Conservation (phyloP, 2,113 vertebrate genomes). For the Sturnus vulgaris region DNA sequence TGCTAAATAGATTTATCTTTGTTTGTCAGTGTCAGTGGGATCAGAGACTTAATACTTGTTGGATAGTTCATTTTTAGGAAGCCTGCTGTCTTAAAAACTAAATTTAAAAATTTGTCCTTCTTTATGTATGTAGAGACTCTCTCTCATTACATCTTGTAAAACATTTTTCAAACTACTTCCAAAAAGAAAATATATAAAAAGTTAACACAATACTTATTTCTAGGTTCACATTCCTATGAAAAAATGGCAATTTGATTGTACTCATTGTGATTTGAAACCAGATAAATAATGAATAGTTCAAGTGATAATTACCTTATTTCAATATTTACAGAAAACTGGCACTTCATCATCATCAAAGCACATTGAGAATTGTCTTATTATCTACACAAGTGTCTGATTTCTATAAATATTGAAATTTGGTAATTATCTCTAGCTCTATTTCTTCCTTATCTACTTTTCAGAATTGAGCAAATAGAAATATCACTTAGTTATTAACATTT, state of each 20-base stretch:
- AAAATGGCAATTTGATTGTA: slow-evolving; percentile 38
- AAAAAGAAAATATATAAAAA: background rate
- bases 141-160: background rate
- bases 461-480: slow-evolving; percentile 39
- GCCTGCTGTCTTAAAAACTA: background rate
- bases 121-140: background rate
- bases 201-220: background rate
- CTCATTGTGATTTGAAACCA: slow-evolving; percentile 52
- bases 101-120: background rate
- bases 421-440: slow-evolving; percentile 65
- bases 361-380: slow-evolving; percentile 58
- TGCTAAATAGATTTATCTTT: background rate
- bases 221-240: background rate
- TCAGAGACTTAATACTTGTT: background rate
- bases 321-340: slow-evolving; percentile 72
- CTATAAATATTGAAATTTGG: slow-evolving; percentile 65
- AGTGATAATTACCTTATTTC: slow-evolving; percentile 68
- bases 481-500: slow-evolving; percentile 26
- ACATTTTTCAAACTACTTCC: background rate
- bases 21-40: background rate
- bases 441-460: slow-evolving; percentile 44
- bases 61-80: background rate
- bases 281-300: slow-evolving; percentile 68
- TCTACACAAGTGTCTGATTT: slow-evolving; percentile 49
- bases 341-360: slow-evolving; percentile 69